Percentiles rank a stretch among this genome's conserved stretches.
Evolutionary conservation across 2,888 invertebrate species (phyloP).

Genomic region (Boloria euphrosyne): DNA sequence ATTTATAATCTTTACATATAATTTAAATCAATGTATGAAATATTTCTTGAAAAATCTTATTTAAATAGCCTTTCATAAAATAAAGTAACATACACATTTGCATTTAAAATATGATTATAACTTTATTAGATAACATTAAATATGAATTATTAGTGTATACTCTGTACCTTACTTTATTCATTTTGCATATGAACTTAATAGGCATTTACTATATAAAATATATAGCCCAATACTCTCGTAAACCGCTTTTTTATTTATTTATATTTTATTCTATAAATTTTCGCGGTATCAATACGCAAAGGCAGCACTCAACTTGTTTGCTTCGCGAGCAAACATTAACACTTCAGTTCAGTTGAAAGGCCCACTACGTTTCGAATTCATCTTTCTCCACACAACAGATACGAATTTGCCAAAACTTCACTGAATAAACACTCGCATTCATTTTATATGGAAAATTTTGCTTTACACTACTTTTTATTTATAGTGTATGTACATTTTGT

Average conservation of each 20-base stretch:
- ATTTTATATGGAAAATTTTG: not conserved
- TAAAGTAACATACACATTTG: too few species aligned
- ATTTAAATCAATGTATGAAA: too few species aligned
- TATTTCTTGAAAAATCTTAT: too few species aligned
- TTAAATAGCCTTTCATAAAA: too few species aligned
- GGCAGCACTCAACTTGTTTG: constrained; percentile 12
- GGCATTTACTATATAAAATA: too few species aligned
- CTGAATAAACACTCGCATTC: constrained; percentile 9
- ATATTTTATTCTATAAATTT: not conserved
- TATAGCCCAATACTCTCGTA: not conserved
- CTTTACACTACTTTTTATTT: not conserved
- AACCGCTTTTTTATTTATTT: not conserved
- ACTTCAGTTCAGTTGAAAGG: constrained; percentile 16
- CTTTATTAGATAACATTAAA: too few species aligned
- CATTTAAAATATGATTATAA: too few species aligned
- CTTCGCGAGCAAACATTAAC: constrained; percentile 13
- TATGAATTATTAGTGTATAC: too few species aligned
- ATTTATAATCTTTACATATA: too few species aligned
- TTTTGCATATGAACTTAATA: too few species aligned
- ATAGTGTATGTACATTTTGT: not conserved
- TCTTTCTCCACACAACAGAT: constrained; percentile 16
- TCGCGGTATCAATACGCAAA: constrained; percentile 1
- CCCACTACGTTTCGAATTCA: constrained; percentile 13
- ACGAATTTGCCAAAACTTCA: constrained; percentile 18
- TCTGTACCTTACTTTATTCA: too few species aligned